Evolutionary conservation across 2,113 vertebrate genomes (phyloP).

Genomic region (Podocnemis expansa): DNA sequence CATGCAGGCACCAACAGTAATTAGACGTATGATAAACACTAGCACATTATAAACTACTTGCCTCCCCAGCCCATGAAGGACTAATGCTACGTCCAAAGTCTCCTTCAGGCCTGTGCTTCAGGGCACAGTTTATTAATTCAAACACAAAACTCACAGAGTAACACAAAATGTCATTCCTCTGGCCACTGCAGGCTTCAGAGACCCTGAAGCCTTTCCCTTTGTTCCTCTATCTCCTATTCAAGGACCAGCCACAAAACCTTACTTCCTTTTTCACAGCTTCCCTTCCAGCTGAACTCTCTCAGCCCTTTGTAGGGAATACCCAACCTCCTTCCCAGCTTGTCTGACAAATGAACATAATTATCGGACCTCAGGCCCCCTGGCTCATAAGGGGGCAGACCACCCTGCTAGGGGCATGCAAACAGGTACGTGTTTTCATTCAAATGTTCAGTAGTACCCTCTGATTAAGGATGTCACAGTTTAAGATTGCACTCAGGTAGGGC

Average conservation of each 20-base stretch:
- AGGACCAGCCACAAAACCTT: background rate
- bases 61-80: background rate
- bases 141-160: background rate
- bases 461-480: background rate
- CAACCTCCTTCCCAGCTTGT: background rate
- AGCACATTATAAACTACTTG: background rate
- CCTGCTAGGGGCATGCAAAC: background rate
- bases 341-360: background rate
- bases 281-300: background rate
- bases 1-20: background rate
- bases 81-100: background rate
- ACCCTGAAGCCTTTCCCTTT: background rate
- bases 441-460: background rate
- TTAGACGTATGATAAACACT: background rate
- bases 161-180: background rate
- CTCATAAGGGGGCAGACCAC: background rate
- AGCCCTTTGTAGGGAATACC: background rate
- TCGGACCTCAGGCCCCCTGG: background rate
- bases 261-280: background rate
- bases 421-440: background rate
- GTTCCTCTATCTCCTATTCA: background rate
- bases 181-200: background rate
- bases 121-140: background rate
- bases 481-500: background rate
- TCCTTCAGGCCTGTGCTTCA: background rate